These are phyloP conservation scores for Yponomeuta evonymella DNA, from an alignment of 2,888 invertebrate species.

Conservation along the genomic window DNA sequence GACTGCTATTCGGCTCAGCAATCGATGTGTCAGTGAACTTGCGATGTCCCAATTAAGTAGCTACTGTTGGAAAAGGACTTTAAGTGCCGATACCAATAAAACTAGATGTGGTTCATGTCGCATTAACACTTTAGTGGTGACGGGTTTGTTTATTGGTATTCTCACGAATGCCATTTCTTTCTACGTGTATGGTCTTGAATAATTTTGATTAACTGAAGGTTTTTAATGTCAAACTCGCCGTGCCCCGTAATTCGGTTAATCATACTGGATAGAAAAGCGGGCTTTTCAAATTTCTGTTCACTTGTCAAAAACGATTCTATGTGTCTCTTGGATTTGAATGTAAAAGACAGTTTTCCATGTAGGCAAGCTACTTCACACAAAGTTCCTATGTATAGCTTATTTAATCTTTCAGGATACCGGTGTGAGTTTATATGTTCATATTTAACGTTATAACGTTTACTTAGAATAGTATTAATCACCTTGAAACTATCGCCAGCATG, in stretches of 20 bases:
- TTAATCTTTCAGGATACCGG: too few relatives aligned
- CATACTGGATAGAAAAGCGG: too few relatives aligned
- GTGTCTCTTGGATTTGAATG: too few relatives aligned
- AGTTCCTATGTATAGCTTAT: too few relatives aligned
- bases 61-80: conserved; percentile 30
- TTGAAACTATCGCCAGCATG: background rate
- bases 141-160: background rate
- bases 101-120: background rate
- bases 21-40: conserved; percentile 59
- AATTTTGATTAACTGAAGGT: background rate
- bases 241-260: too few relatives aligned
- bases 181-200: background rate
- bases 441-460: too few relatives aligned
- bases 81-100: conserved; percentile 31
- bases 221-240: too few relatives aligned
- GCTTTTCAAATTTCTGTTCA: too few relatives aligned
- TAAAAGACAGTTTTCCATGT: too few relatives aligned
- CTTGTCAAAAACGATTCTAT: too few relatives aligned
- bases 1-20: conserved; percentile 45
- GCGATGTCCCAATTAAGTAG: conserved; percentile 39
- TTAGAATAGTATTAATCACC: background rate
- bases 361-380: too few relatives aligned
- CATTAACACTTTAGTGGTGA: background rate
- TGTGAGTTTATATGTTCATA: too few relatives aligned
- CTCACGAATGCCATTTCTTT: background rate